phyloP scores from a whole-genome alignment of 2,797 vertebrate species.

The Sebastiscus albofasciatus region DNA sequence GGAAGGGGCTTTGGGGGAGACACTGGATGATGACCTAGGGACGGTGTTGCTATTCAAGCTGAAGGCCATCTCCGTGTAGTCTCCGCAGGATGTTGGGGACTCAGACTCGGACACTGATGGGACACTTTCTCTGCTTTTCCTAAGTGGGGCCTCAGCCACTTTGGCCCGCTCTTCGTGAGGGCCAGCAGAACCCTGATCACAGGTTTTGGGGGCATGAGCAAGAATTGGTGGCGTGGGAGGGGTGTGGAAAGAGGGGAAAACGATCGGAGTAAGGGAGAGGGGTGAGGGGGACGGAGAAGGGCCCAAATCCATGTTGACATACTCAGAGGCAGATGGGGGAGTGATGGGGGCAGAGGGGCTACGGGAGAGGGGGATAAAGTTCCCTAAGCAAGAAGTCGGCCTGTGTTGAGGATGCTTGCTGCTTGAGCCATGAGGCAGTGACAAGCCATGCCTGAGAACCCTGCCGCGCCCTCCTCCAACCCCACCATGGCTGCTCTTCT shows the following conservation, averaged over 20 bases:
- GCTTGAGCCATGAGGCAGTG: slow-evolving; percentile 63
- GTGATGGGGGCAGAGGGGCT: slow-evolving; percentile 73
- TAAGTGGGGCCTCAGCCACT: slow-evolving; percentile 41
- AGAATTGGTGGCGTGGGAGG: slow-evolving; percentile 75
- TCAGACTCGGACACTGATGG: slow-evolving; percentile 62
- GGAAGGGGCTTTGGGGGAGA: slow-evolving; percentile 75
- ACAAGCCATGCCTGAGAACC: slow-evolving; percentile 62
- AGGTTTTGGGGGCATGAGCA: no score
- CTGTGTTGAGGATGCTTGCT: slow-evolving; percentile 66
- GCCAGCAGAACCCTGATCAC: slow-evolving; percentile 16
- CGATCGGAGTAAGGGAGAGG: slow-evolving; percentile 73
- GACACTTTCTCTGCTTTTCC: slow-evolving; percentile 64
- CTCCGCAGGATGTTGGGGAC: slow-evolving; percentile 74
- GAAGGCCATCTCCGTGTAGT: slow-evolving; percentile 84
- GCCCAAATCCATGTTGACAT: slow-evolving; percentile 80
- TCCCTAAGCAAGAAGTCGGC: slow-evolving; percentile 77
- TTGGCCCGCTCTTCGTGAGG: slow-evolving; percentile 54
- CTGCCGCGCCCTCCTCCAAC: slow-evolving; percentile 50
- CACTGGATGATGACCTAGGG: slow-evolving; percentile 54
- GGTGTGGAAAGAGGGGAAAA: slow-evolving; percentile 80
- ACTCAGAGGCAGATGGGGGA: slow-evolving; percentile 73
- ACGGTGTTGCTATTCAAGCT: slow-evolving; percentile 66
- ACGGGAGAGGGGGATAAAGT: slow-evolving; percentile 72
- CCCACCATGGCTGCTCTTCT: slow-evolving; percentile 45
- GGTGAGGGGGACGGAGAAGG: slow-evolving; percentile 81